phyloP scores from a whole-genome alignment of 2,888 invertebrate species.

The Tethea ocularis region DNA sequence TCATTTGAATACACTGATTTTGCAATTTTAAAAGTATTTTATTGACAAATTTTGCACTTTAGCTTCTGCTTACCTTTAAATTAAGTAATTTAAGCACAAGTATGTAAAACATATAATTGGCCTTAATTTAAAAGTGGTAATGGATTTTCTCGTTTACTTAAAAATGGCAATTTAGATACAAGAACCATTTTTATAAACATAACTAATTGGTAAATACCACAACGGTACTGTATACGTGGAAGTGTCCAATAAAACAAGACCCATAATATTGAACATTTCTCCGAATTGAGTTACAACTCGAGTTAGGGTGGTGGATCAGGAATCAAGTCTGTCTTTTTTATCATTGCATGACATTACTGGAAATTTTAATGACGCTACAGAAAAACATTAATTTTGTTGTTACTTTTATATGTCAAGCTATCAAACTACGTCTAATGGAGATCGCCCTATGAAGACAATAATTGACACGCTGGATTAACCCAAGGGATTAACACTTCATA shows the following conservation, averaged over 20 bases:
- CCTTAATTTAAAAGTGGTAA: not conserved
- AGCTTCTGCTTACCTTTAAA: not conserved
- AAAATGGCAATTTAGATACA: not conserved
- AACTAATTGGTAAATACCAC: not conserved
- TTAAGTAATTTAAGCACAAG: not conserved
- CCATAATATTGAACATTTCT: not conserved
- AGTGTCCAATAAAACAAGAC: not conserved
- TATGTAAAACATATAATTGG: not conserved
- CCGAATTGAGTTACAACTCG: not conserved
- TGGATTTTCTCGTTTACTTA: not conserved
- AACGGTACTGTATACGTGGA: not conserved
- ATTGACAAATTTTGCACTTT: not conserved
- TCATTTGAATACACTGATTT: too few species aligned
- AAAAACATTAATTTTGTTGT: too few species aligned
- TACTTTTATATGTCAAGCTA: too few species aligned
- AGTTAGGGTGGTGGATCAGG: not conserved
- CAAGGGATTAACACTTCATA: too few species aligned
- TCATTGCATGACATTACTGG: not conserved
- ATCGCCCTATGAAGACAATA: too few species aligned
- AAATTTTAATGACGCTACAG: not conserved
- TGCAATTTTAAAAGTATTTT: not conserved
- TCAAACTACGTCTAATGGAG: too few species aligned
- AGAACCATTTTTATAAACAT: not conserved
- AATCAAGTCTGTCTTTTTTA: not conserved
- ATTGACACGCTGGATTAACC: too few species aligned